Conservation (phyloP, 2,888 invertebrate genomes). For the Anoncus sp. region DNA sequence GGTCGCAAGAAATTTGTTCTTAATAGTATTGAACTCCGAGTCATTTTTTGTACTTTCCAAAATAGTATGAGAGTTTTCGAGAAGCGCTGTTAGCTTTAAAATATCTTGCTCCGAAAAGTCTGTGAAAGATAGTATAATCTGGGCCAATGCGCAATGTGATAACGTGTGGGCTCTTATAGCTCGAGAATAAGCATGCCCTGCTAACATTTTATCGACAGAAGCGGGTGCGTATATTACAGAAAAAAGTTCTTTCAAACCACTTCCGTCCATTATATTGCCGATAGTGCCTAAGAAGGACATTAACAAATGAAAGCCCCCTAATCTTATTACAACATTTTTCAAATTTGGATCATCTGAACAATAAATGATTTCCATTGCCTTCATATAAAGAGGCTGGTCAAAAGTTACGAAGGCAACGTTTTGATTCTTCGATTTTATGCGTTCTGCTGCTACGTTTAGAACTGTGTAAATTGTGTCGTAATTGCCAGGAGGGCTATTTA, state of each 20-base stretch:
- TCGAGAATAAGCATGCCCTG: neutral
- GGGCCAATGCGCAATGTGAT: no score
- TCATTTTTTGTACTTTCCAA: no score
- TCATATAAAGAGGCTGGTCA: neutral
- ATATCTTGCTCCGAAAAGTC: no score
- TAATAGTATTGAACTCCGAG: no score
- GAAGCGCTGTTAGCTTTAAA: no score
- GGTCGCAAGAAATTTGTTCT: no score
- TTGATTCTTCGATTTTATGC: neutral
- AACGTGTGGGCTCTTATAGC: no score
- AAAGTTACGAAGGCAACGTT: no score
- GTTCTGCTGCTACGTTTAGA: neutral
- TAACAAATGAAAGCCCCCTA: neutral
- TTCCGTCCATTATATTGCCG: constrained; percentile 33
- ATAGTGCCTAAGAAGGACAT: constrained; percentile 33
- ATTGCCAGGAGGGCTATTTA: neutral
- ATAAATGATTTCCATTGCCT: no score
- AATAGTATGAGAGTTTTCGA: no score
- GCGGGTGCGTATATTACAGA: neutral
- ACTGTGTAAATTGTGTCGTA: neutral
- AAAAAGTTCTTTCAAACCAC: constrained; percentile 18
- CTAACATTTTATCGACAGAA: constrained; percentile 20
- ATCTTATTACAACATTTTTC: neutral
- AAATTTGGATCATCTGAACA: neutral
- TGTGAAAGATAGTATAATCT: no score